Percentiles rank a stretch among this genome's conserved stretches.
Evolutionary conservation across 2,888 invertebrate species (phyloP).

Genomic region (Zele albiditarsus): DNA sequence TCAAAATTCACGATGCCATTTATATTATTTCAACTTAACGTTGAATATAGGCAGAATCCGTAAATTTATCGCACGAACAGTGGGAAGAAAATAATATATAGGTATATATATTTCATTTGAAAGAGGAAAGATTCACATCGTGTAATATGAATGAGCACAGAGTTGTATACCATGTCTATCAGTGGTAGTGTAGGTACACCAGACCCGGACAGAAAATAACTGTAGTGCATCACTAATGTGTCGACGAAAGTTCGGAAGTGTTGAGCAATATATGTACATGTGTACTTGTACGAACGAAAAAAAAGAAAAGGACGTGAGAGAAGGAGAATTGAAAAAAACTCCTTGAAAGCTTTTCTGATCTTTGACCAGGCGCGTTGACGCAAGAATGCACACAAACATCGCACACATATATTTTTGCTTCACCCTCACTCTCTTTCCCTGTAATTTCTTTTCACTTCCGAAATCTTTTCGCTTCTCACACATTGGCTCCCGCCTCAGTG

Average conservation of each 20-base stretch:
- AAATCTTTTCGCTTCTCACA: background rate
- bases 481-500: background rate
- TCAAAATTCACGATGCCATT: background rate
- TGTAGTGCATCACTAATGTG: background rate
- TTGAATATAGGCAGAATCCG: background rate
- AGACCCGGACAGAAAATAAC: background rate
- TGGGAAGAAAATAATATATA: background rate
- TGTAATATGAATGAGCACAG: background rate
- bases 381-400: conserved; percentile 3
- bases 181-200: background rate
- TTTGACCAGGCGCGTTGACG: conserved; percentile 12
- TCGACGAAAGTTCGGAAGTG: background rate
- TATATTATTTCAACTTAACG: conserved; percentile 2
- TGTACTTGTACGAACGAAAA: background rate
- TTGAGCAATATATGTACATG: background rate
- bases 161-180: background rate
- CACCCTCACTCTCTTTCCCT: background rate
- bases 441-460: background rate
- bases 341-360: conserved; percentile 3
- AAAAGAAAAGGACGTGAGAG: background rate
- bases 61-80: conserved; percentile 8
- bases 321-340: background rate
- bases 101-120: background rate
- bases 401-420: background rate
- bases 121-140: background rate